Conservation (phyloP, 1,140 invertebrate genomes). For the Sweltsa coloradensis region DNA sequence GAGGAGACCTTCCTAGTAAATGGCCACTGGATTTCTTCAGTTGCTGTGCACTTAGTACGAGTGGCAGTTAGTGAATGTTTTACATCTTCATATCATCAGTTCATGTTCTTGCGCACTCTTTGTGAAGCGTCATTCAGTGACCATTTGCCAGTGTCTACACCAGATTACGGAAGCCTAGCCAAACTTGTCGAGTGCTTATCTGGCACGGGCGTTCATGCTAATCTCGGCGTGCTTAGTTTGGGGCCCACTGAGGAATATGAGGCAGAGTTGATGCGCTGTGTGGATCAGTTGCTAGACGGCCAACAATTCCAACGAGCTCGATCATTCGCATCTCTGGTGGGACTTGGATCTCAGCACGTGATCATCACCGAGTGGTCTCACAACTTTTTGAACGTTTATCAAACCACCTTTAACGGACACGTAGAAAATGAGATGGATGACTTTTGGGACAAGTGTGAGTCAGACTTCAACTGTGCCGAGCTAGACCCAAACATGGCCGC, state of each 20-base stretch:
- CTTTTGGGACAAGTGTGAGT: constrained; percentile 42
- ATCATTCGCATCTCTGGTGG: constrained; percentile 36
- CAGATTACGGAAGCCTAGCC: constrained; percentile 36
- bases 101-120: constrained; percentile 38
- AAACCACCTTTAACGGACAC: not conserved
- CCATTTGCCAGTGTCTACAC: constrained; percentile 35
- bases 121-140: constrained; percentile 35
- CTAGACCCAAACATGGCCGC: constrained; percentile 37
- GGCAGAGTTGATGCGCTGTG: constrained; percentile 32
- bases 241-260: constrained; percentile 15
- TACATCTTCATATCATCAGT: constrained; percentile 38
- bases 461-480: constrained; percentile 37
- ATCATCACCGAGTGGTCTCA: constrained; percentile 22
- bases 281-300: constrained; percentile 33
- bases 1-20: constrained; percentile 24
- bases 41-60: constrained; percentile 37
- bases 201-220: constrained; percentile 23
- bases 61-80: constrained; percentile 37
- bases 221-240: constrained; percentile 10
- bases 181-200: constrained; percentile 35
- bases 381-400: not conserved
- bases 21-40: constrained; percentile 39
- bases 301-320: constrained; percentile 40
- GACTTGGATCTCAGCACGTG: not conserved
- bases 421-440: not conserved